Conservation (phyloP, 2,888 invertebrate species). For the Eupithecia tripunctaria region DNA sequence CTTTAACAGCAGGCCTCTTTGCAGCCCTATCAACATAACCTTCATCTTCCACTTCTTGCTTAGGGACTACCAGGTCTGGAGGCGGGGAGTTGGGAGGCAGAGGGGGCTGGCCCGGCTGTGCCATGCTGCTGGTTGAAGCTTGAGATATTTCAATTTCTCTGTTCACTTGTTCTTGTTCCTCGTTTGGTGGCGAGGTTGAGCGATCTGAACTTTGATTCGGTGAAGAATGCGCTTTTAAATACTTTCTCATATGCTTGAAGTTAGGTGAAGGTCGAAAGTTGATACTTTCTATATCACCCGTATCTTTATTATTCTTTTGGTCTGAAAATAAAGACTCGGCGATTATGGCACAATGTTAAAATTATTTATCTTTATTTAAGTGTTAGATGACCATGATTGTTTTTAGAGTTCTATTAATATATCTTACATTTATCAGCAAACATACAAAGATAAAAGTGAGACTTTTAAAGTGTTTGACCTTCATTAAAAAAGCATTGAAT, state of each 20-base stretch:
- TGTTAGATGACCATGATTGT: not conserved
- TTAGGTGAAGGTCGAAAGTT: slow-evolving; percentile 67
- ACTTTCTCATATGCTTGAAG: slow-evolving; percentile 73
- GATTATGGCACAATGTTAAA: not conserved
- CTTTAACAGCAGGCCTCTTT: slow-evolving; percentile 1
- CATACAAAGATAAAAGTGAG: not conserved
- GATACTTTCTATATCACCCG: slow-evolving; percentile 57
- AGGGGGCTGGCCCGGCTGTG: slow-evolving; percentile 55
- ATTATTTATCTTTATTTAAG: not conserved
- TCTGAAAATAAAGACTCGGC: slow-evolving; percentile 16
- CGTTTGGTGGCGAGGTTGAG: slow-evolving; percentile 19
- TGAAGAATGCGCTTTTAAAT: slow-evolving; percentile 52
- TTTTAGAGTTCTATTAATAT: not conserved
- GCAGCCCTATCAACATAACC: slow-evolving; percentile 37
- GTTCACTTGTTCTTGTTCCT: slow-evolving; percentile 26
- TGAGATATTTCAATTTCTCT: slow-evolving; percentile 7
- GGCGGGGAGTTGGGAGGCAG: slow-evolving; percentile 62
- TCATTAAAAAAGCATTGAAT: not conserved
- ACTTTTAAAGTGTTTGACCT: not conserved
- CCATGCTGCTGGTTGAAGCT: slow-evolving; percentile 19
- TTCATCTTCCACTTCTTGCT: slow-evolving; percentile 57
- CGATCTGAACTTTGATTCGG: slow-evolving; percentile 39
- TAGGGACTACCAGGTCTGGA: slow-evolving; percentile 50
- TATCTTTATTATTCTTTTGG: slow-evolving; percentile 32
- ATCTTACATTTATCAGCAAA: not conserved